Base-by-base conservation (phyloP, 2,888 invertebrate genomes). In the Blastobasis lacticolella region DNA sequence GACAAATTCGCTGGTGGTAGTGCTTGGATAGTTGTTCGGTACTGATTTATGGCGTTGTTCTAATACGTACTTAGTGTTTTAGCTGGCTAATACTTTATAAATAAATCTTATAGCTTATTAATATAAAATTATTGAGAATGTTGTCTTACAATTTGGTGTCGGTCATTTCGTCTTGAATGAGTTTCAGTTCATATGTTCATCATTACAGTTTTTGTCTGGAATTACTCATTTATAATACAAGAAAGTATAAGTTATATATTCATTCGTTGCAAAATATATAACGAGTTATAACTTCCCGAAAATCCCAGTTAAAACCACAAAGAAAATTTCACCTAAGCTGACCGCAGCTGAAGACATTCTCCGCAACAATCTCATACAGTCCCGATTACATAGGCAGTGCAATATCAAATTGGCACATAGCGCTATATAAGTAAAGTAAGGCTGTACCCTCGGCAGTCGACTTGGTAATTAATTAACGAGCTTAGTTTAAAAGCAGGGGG, bases 391-490 rank as follows among this genome's bases (percentile, higher is more conserved):
- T 54, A 51, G 55, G 58, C 61, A 63, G 71, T 81, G 83, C 82
- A 82, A 82, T 81, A 81, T 83, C 77, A 78, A 83, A 80, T 75
- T 75, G 81, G 81, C 81, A 85, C 83, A 85, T 85, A 85, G 74
- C 81, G 72, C 75, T 83, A 83, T 78, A 76, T 84, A 83, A 76
- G 78, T 84, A 83, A 76, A 77, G 72, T 75, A 77, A 76, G 78
- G 72, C 75, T 77, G 75, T 78, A 78, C 77, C 81, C 83, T 76
- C 78, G 69, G 75, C 71, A 78, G 81, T 73, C 84, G 85, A 85
- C 86, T 87, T 83, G 81, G 78, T 89, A 89, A 89, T 89, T 89
- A 89, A 89, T 89, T 89, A 89, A 88, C 88, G 87, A 87, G 88
- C 88, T 89, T 88, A 89, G 88, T 88, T 88, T 88, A 88, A 88